phyloP scores from a whole-genome alignment of 1,140 invertebrate genomes.

The Drosophila sproati region DNA sequence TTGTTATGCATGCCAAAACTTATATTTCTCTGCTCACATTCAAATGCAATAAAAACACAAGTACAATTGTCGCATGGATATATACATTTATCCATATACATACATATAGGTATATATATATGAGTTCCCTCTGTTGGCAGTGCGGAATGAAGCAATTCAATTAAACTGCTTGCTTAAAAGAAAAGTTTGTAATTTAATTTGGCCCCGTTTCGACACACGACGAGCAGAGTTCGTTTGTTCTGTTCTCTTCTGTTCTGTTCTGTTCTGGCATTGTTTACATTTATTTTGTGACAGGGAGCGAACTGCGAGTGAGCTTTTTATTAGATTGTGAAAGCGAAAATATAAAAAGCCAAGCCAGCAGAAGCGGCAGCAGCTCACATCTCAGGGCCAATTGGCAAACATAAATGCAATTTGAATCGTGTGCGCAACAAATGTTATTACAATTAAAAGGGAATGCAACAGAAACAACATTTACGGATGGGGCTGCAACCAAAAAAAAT shows the following conservation, averaged over 20 bases:
- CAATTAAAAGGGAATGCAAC: slow-evolving; percentile 65
- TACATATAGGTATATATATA: background rate
- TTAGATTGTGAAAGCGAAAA: slow-evolving; percentile 63
- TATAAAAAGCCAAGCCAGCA: slow-evolving; percentile 46
- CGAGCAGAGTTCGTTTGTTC: slow-evolving; percentile 47
- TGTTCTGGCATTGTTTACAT: slow-evolving; percentile 49
- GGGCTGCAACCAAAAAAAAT: no score
- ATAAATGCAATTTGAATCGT: slow-evolving; percentile 78
- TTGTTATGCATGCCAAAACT: slow-evolving; percentile 10
- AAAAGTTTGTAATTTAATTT: slow-evolving; percentile 78
- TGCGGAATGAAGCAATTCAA: slow-evolving; percentile 59
- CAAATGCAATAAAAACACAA: slow-evolving; percentile 35
- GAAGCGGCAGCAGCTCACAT: background rate
- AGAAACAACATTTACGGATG: background rate
- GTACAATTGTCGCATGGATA: slow-evolving; percentile 4
- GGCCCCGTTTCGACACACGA: slow-evolving; percentile 57
- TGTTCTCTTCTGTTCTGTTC: background rate
- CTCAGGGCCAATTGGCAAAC: slow-evolving; percentile 64
- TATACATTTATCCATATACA: background rate
- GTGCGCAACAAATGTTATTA: slow-evolving; percentile 72
- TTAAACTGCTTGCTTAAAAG: slow-evolving; percentile 71
- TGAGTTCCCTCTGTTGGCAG: background rate
- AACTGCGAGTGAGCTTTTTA: slow-evolving; percentile 36
- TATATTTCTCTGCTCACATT: slow-evolving; percentile 19
- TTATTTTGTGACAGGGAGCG: slow-evolving; percentile 32